These are phyloP conservation scores for Wiebesia pumilae DNA, from an alignment of 1,140 invertebrate species.

Conservation along the genomic window DNA sequence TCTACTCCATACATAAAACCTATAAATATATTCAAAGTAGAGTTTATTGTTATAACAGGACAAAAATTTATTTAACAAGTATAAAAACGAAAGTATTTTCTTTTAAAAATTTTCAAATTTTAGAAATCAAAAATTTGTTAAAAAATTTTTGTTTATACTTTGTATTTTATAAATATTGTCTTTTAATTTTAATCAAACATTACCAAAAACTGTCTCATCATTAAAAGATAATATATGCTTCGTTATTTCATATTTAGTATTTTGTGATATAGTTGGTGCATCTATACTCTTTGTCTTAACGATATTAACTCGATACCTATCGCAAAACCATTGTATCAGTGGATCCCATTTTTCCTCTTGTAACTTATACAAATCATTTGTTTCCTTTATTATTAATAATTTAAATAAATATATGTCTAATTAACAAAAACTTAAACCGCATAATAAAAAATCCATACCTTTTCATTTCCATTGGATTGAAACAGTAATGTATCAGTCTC, in stretches of 20 bases:
- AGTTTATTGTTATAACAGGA: constrained; percentile 32
- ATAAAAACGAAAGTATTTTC: constrained; percentile 8
- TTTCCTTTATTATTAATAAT: constrained; percentile 75
- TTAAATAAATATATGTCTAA: constrained; percentile 41
- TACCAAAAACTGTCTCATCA: constrained; percentile 87
- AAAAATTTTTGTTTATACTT: not conserved
- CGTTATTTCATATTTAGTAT: constrained; percentile 81
- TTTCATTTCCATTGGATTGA: constrained; percentile 81
- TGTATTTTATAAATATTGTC: constrained; percentile 23
- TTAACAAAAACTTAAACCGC: not conserved
- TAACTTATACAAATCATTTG: constrained; percentile 83
- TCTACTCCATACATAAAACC: constrained; percentile 92
- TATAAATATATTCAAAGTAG: constrained; percentile 69
- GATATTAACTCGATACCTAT: constrained; percentile 84
- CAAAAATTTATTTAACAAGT: not conserved
- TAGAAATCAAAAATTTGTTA: not conserved
- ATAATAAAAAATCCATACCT: constrained; percentile 32
- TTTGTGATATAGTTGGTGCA: constrained; percentile 78
- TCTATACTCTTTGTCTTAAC: constrained; percentile 82
- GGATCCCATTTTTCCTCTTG: constrained; percentile 92
- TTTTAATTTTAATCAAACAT: constrained; percentile 48
- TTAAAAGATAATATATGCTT: constrained; percentile 87
- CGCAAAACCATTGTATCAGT: constrained; percentile 90
- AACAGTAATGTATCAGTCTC: constrained; percentile 92
- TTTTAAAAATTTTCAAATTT: not conserved